A percentile compares a stretch with the other conserved stretches of the same genome.
These are phyloP conservation scores for Brachymystax lenok DNA, from an alignment of 2,797 vertebrate species.

Conservation along the genomic window DNA sequence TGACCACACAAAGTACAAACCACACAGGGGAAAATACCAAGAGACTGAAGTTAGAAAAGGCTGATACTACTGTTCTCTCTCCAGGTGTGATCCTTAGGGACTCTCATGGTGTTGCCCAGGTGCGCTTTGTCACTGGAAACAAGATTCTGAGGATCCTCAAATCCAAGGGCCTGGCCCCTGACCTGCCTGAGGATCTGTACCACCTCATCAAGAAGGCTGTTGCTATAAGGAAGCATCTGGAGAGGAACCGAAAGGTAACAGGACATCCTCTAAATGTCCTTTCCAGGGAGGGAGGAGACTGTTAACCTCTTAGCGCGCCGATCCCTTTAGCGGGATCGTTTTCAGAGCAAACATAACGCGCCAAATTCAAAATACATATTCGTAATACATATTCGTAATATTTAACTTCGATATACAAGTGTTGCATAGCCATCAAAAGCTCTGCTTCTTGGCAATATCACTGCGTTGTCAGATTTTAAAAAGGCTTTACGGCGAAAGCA, in stretches of 20 bases:
- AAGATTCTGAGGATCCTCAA: conserved; percentile 98
- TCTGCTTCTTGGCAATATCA: no score
- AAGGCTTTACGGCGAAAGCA: no score
- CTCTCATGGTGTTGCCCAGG: conserved; percentile 97
- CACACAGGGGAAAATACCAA: no score
- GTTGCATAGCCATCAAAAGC: no score
- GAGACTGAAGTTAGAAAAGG: neutral
- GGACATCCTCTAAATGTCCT: no score
- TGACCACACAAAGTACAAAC: no score
- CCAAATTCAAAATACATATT: no score
- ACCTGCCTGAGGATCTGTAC: conserved; percentile 97
- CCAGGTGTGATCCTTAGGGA: conserved; percentile 97
- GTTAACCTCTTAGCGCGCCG: neutral
- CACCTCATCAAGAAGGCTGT: conserved; percentile 99
- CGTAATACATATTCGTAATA: no score
- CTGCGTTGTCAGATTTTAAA: no score
- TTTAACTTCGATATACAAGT: no score
- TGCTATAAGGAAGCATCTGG: conserved; percentile 96
- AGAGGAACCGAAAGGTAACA: conserved; percentile 95
- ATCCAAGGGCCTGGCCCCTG: conserved; percentile 94
- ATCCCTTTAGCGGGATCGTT: no score
- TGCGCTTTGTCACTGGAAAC: conserved; percentile 97
- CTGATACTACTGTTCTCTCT: neutral
- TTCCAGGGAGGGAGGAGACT: neutral
- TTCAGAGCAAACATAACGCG: no score